Base-by-base conservation (phyloP, 2,113 vertebrate species). In the Gambusia affinis region DNA sequence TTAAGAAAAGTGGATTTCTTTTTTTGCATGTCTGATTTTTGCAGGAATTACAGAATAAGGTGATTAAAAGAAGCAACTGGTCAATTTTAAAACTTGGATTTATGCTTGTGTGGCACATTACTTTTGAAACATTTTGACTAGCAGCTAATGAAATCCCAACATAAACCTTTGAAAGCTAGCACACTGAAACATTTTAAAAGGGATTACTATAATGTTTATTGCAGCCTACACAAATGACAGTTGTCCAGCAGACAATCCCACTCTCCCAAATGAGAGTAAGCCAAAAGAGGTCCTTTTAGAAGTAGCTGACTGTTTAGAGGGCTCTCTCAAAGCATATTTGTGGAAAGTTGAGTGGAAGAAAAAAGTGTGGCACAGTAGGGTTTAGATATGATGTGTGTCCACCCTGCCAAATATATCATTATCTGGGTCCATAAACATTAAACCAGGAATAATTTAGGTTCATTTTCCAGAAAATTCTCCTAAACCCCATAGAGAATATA, bases 1-100 rank as follows among this genome's bases (percentile, higher is more conserved):
- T 73, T 29, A 29, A 72, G 42, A 60, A 73, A 78, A 33, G 30
- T 72, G 65, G 64, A 4, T 86, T 80, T 77, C 60, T 79, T 60
- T 70, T 15, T 12, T 70, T 47, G 44, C 12, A 33, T 31, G 62
- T 11, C 29, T 63, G 22, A n/a, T n/a, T n/a, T n/a, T n/a, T n/a
- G n/a, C 28, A 15, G 2, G 12, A 72, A 33, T 80, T 35, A 10
- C 44, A 64, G 44, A 27, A 37, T 33, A 28, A 12, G 22, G 57
- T 60, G 51, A 70, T 60, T 71, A 54, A 73, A 71, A 31, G 33
- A 79, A 73, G 66, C 68, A 12, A 12, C 12, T 65, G 70, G 64
- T 1, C 7, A 19, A 24, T 64, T 72, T 27, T 42, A 19, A 65
- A 83, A 24, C 10, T 51, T 60, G 27, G 51, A 63, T 30, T 44